phyloP scores from a whole-genome alignment of 2,888 invertebrate species.

The Dastarcus helophoroides region DNA sequence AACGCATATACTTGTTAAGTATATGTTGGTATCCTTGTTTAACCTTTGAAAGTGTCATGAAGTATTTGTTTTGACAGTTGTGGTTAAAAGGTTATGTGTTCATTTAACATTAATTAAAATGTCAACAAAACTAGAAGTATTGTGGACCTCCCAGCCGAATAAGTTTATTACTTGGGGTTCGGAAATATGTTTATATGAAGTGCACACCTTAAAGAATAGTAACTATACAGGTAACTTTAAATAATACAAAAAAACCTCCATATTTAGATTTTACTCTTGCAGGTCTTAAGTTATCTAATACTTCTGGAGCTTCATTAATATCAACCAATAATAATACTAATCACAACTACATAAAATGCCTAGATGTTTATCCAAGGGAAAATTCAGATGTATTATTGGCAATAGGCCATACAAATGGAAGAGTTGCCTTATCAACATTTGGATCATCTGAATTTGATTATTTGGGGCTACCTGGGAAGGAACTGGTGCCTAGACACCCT shows the following conservation, averaged over 20 bases:
- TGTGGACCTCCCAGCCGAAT: slow-evolving; percentile 77
- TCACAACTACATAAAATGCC: slow-evolving; percentile 72
- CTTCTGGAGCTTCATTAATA: slow-evolving; percentile 55
- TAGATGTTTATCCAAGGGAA: slow-evolving; percentile 72
- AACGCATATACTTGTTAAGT: no score
- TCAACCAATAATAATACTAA: slow-evolving; percentile 60
- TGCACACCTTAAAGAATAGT: slow-evolving; percentile 49
- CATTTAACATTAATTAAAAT: no score
- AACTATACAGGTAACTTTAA: slow-evolving; percentile 27
- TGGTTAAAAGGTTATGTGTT: no score
- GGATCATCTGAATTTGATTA: slow-evolving; percentile 53
- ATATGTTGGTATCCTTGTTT: no score
- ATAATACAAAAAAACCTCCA: background rate
- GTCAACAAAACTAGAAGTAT: slow-evolving; percentile 61
- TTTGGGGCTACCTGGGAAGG: slow-evolving; percentile 58
- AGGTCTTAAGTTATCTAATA: slow-evolving; percentile 59
- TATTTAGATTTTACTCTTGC: slow-evolving; percentile 16
- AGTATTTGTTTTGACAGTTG: no score
- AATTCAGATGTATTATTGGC: slow-evolving; percentile 73
- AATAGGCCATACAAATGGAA: slow-evolving; percentile 81
- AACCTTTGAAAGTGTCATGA: no score
- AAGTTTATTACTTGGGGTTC: slow-evolving; percentile 87
- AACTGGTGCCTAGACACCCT: slow-evolving; percentile 78
- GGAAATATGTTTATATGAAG: slow-evolving; percentile 79
- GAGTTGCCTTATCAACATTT: slow-evolving; percentile 68